These are phyloP conservation scores for Antheraea yamamai DNA, from an alignment of 2,888 invertebrate species.

Conservation along the genomic window DNA sequence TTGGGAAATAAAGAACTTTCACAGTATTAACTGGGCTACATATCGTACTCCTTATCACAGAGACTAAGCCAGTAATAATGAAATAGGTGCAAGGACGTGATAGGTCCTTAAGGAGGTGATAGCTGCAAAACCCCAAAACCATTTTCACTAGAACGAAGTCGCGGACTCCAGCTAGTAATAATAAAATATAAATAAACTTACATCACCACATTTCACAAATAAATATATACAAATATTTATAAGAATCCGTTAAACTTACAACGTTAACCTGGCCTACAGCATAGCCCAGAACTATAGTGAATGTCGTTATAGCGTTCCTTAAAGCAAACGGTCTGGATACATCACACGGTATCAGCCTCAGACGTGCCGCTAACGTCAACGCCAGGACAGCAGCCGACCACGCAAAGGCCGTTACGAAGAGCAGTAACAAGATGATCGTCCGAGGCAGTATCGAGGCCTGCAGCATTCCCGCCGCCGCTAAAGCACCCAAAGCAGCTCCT, in stretches of 20 bases:
- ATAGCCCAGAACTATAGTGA: slow-evolving; percentile 92
- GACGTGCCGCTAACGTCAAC: slow-evolving; percentile 90
- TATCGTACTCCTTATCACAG: too few species aligned
- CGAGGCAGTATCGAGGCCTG: slow-evolving; percentile 90
- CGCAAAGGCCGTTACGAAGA: slow-evolving; percentile 94
- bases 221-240: not conserved
- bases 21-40: too few species aligned
- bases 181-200: too few species aligned
- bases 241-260: slow-evolving; percentile 83
- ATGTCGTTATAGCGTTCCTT: slow-evolving; percentile 92
- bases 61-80: too few species aligned
- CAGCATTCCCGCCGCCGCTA: slow-evolving; percentile 90
- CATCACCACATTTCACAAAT: not conserved
- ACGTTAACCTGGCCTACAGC: slow-evolving; percentile 96
- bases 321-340: slow-evolving; percentile 91
- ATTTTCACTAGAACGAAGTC: too few species aligned
- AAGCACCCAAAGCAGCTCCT: slow-evolving; percentile 88
- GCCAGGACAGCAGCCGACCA: slow-evolving; percentile 95
- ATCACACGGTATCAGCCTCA: slow-evolving; percentile 93
- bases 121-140: too few species aligned
- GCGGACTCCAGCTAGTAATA: too few species aligned
- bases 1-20: too few species aligned
- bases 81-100: too few species aligned
- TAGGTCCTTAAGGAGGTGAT: too few species aligned
- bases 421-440: slow-evolving; percentile 90